phyloP scores from a whole-genome alignment of 2,888 invertebrate genomes.

The Chouioia cunea region DNA sequence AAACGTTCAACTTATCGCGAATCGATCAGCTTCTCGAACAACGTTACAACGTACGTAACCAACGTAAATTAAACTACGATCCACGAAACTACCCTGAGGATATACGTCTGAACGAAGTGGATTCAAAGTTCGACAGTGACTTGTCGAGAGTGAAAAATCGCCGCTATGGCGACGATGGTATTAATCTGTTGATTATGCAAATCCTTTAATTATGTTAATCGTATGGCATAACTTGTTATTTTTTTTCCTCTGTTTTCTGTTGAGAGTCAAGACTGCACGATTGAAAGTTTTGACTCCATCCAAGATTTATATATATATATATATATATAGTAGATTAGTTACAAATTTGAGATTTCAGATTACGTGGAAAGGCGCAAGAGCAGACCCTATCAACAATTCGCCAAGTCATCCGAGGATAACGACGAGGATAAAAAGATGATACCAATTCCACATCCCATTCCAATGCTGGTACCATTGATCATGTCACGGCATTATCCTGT shows the following conservation, averaged over 20 bases:
- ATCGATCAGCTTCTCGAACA: neutral
- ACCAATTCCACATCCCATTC: constrained; percentile 7
- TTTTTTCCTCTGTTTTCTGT: too few relatives aligned
- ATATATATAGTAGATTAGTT: too few relatives aligned
- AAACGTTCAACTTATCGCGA: neutral
- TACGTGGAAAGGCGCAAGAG: neutral
- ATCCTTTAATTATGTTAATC: too few relatives aligned
- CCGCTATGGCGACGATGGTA: too few relatives aligned
- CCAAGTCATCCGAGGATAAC: neutral
- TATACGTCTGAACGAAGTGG: neutral
- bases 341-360: neutral
- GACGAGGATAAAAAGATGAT: neutral
- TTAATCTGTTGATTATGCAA: too few relatives aligned
- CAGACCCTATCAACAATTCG: neutral
- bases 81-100: neutral
- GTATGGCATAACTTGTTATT: too few relatives aligned
- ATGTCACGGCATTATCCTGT: neutral
- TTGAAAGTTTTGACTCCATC: too few relatives aligned
- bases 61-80: neutral
- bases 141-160: too few relatives aligned
- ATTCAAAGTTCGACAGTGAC: too few relatives aligned
- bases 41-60: neutral
- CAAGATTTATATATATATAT: too few relatives aligned
- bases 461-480: neutral
- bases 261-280: too few relatives aligned